phyloP scores from a whole-genome alignment of 2,888 invertebrate genomes.

The Galeruca laticollis region DNA sequence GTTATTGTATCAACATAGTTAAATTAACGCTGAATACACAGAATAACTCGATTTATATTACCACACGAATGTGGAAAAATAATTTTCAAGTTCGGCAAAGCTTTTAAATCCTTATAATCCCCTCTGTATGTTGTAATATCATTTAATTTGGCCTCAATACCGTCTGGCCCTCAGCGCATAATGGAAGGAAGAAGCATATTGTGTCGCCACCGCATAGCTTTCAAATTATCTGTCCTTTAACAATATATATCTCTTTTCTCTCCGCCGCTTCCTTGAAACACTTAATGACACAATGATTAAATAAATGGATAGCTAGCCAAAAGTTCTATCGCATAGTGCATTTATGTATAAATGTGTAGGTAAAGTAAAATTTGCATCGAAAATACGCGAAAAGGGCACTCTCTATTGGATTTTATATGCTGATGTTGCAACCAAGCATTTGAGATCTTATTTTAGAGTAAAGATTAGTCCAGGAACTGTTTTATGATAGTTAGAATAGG shows the following conservation, averaged over 20 bases:
- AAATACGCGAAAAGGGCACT: conserved; percentile 30
- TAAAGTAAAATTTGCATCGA: conserved; percentile 26
- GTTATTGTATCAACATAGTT: too few relatives aligned
- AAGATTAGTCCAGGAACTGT: conserved; percentile 16
- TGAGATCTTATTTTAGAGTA: conserved; percentile 11
- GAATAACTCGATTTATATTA: background rate
- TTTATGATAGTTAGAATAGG: background rate
- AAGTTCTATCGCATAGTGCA: background rate
- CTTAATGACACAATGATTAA: conserved; percentile 30
- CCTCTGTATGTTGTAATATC: conserved; percentile 10
- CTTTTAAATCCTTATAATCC: conserved; percentile 12
- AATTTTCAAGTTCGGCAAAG: background rate
- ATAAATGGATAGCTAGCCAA: conserved; percentile 9
- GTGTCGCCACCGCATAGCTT: conserved; percentile 13
- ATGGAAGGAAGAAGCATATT: conserved; percentile 18
- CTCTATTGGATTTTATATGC: conserved; percentile 23
- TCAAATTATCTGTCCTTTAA: conserved; percentile 13
- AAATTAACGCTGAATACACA: too few relatives aligned
- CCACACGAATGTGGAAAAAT: background rate
- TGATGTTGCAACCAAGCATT: conserved; percentile 16
- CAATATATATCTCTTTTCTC: background rate
- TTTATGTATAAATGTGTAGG: conserved; percentile 2
- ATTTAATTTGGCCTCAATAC: conserved; percentile 22
- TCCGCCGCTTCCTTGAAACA: conserved; percentile 24
- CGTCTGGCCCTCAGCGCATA: background rate